Evolutionary conservation across 2,113 vertebrate species (phyloP).

Genomic region (Lontra canadensis): DNA sequence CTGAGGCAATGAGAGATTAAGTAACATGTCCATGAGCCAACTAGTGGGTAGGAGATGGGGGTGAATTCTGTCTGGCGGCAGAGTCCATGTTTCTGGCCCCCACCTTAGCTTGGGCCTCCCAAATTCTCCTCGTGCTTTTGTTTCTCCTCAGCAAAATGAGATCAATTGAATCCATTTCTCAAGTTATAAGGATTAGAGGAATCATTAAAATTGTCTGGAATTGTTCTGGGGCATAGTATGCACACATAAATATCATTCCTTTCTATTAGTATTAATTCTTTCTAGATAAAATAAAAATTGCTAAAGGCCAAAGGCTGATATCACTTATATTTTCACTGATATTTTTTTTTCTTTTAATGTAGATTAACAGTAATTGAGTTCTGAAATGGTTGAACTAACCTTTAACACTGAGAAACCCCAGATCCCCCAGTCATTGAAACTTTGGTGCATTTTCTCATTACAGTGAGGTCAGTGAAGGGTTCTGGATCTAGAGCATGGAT

Average conservation of each 20-base stretch:
- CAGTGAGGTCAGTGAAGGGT: neutral
- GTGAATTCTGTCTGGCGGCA: neutral
- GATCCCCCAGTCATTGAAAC: neutral
- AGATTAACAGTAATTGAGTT: neutral
- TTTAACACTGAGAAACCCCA: neutral
- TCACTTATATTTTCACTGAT: too few species aligned
- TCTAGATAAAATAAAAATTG: neutral
- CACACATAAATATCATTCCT: neutral
- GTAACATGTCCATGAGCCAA: neutral
- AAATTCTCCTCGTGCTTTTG: neutral
- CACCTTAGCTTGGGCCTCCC: neutral
- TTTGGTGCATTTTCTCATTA: neutral
- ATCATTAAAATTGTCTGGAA: neutral
- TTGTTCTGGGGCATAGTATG: neutral
- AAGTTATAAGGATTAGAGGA: neutral
- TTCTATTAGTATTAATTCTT: neutral
- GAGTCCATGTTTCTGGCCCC: neutral
- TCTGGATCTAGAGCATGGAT: neutral
- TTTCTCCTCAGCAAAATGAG: neutral
- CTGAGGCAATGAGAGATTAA: neutral
- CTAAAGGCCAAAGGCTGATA: neutral
- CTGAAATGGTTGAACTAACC: neutral
- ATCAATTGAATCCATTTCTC: neutral
- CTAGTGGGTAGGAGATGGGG: neutral
- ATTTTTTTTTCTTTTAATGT: neutral